Base-by-base conservation (phyloP, 2,113 vertebrate species). In the Bothrops jararaca region DNA sequence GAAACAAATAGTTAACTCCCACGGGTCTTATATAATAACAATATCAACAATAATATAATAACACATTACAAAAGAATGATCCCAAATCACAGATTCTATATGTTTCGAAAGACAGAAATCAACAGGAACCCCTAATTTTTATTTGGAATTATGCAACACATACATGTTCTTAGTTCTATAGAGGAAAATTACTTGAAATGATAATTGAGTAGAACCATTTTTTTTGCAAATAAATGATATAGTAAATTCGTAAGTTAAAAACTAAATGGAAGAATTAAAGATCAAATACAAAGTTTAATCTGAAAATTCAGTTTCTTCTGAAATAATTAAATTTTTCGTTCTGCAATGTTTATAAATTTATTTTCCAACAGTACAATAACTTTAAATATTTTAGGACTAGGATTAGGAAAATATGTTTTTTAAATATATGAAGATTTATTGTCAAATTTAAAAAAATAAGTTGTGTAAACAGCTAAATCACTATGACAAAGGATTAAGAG, bases 181-280 rank as follows among this genome's bases (percentile, higher is more conserved):
- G 34, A 90, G 87, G 8, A 74, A 88, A 94, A 50, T 10, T 0
- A 92, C 22, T 24, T 95, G 54, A 89, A 96, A 96, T 96, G 88
- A 93, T 94, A 91, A 95, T 0, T 10, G 0, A 45, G 91, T 64
- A 53, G 58, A 93, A 89, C 88, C 85, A 2, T 54, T 91, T 91
- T 54, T 34, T 64, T 94, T 22, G 20, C 15, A 85, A 85, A 22
- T 13, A 39, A 85, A 85, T 3, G 1, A 23, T 89, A 92, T 22
- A 91, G 54, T 93, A 86, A 94, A 91, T 45, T 91, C 91, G 53
- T 9, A 93, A 95, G 86, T 87, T 95, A 86, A 89, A 86, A 85
- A 92, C 7, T 6, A 92, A 48, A 42, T 12, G 10, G 90, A 57
- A 54, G 64, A 92, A 48, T 87, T 91, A 12, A 24, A 45, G 34